Evolutionary conservation across 2,888 invertebrate species (phyloP).

Genomic region (Drosophila rubida): DNA sequence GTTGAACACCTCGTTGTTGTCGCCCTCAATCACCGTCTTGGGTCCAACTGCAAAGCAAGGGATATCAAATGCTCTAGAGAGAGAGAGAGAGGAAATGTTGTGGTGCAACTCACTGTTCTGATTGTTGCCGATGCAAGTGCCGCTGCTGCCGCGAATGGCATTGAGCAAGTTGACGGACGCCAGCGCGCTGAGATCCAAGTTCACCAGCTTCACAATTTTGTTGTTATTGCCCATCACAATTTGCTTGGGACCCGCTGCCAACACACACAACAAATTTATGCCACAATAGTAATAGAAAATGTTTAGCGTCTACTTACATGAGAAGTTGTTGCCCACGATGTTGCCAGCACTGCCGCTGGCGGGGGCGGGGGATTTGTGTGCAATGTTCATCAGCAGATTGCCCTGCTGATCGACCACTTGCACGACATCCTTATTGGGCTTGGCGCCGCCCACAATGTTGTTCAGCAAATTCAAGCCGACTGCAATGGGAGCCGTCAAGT

Average conservation of each 20-base stretch:
- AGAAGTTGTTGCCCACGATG: conserved; percentile 12
- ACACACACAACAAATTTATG: neutral
- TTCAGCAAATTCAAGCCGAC: neutral
- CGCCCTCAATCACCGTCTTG: conserved; percentile 43
- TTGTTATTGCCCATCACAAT: conserved; percentile 54
- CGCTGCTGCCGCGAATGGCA: conserved; percentile 57
- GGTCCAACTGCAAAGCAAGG: conserved; percentile 37
- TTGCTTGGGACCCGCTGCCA: conserved; percentile 42
- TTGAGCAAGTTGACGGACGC: conserved; percentile 44
- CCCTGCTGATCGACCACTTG: conserved; percentile 42
- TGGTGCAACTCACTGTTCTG: conserved; percentile 21
- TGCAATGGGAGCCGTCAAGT: too few relatives aligned
- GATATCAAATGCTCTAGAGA: neutral
- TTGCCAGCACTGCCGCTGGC: conserved; percentile 16
- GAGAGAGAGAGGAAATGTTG: neutral
- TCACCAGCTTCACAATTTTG: conserved; percentile 47
- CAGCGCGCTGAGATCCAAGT: conserved; percentile 43
- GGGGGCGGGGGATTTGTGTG: conserved; percentile 8
- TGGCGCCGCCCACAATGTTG: conserved; percentile 11
- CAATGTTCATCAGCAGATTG: conserved; percentile 34
- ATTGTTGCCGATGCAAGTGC: conserved; percentile 48
- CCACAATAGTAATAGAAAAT: too few relatives aligned
- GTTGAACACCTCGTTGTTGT: conserved; percentile 44
- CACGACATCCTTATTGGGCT: conserved; percentile 12
- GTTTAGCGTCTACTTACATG: conserved; percentile 23